phyloP scores from a whole-genome alignment of 2,888 invertebrate genomes.

The Bhutanitis thaidina region DNA sequence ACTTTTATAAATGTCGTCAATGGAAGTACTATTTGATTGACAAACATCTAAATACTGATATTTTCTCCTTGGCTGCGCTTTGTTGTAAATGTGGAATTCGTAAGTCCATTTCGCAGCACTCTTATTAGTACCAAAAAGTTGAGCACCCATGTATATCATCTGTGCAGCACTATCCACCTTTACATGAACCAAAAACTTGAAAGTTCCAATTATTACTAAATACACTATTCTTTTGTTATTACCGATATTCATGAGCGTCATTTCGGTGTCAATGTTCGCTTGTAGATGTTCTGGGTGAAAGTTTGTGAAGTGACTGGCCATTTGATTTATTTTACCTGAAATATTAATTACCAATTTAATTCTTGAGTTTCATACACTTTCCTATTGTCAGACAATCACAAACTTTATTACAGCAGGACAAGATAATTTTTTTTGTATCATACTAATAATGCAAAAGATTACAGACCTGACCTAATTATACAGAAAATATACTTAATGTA shows the following conservation, averaged over 20 bases:
- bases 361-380: too few species aligned
- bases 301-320: conserved; percentile 45
- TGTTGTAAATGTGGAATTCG: conserved; percentile 58
- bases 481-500: too few species aligned
- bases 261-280: conserved; percentile 45
- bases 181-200: conserved; percentile 49
- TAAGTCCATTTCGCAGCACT: conserved; percentile 59
- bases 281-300: conserved; percentile 39
- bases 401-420: too few species aligned
- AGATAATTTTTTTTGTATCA: too few species aligned
- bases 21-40: conserved; percentile 29
- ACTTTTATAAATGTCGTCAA: conserved; percentile 35
- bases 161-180: conserved; percentile 34
- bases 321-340: conserved; percentile 48
- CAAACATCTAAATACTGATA: conserved; percentile 43
- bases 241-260: conserved; percentile 34
- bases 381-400: too few species aligned
- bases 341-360: conserved; percentile 21
- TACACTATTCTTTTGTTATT: conserved; percentile 34
- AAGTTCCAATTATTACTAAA: conserved; percentile 38
- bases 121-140: conserved; percentile 45
- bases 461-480: too few species aligned
- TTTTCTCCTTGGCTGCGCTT: conserved; percentile 48
- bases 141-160: conserved; percentile 45
- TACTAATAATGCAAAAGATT: too few species aligned